phyloP scores from a whole-genome alignment of 2,797 vertebrate genomes.

The Sebastiscus albofasciatus region DNA sequence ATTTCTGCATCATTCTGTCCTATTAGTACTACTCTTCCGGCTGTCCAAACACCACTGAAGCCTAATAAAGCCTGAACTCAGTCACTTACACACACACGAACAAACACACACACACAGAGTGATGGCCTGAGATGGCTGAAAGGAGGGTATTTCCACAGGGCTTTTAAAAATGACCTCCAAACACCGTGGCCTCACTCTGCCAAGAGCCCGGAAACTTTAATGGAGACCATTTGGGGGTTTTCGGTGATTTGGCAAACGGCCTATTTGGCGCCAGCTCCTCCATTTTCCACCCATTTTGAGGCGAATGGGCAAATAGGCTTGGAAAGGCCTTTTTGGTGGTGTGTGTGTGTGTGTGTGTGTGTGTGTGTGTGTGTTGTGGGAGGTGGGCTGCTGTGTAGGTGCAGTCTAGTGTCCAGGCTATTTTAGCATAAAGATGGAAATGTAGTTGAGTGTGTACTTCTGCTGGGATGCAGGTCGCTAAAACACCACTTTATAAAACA shows the following conservation, averaged over 20 bases:
- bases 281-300: conserved; percentile 79
- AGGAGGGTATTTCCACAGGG: conserved; percentile 74
- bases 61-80: conserved; percentile 80
- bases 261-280: conserved; percentile 68
- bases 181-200: conserved; percentile 66
- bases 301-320: conserved; percentile 64
- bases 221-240: conserved; percentile 74
- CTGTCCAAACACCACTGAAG: conserved; percentile 83
- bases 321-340: conserved; percentile 40
- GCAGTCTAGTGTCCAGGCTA: conserved; percentile 28
- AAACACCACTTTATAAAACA: conserved; percentile 44
- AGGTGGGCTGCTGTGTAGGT: conserved; percentile 34
- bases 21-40: conserved; percentile 81
- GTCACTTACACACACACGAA: conserved; percentile 61
- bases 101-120: conserved; percentile 45
- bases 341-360: background rate
- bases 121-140: conserved; percentile 64
- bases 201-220: conserved; percentile 77
- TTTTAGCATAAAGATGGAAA: conserved; percentile 60
- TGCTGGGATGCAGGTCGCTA: conserved; percentile 21
- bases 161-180: conserved; percentile 83
- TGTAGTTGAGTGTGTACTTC: conserved; percentile 42
- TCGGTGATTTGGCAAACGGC: conserved; percentile 77
- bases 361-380: background rate
- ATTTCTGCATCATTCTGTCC: conserved; percentile 82